Conservation (phyloP, 2,113 vertebrate species). For the Typhlomys cinereus region DNA sequence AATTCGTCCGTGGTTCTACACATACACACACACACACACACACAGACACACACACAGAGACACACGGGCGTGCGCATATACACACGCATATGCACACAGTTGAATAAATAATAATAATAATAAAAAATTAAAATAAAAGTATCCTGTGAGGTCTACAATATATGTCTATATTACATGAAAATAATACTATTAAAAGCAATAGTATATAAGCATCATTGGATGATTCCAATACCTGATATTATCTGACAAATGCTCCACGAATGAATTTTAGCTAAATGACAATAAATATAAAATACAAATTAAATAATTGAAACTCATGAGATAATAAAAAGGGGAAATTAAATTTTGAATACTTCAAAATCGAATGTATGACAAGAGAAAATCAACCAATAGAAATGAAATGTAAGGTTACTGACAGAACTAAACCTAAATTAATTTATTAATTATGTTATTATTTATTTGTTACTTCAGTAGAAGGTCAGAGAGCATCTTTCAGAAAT, state of each 20-base stretch:
- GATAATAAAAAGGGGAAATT: background rate
- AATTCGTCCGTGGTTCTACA: too few relatives aligned
- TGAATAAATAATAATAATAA: too few relatives aligned
- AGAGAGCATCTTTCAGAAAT: too few relatives aligned
- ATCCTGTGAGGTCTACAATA: too few relatives aligned
- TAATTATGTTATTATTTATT: too few relatives aligned
- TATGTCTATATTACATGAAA: background rate
- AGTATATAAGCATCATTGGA: background rate
- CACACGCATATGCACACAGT: too few relatives aligned
- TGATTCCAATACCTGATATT: background rate
- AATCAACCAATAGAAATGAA: background rate
- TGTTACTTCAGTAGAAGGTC: too few relatives aligned
- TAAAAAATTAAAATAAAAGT: too few relatives aligned
- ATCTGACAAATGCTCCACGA: background rate
- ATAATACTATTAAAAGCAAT: background rate
- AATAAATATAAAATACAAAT: background rate
- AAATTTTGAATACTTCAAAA: background rate
- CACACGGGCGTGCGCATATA: too few relatives aligned
- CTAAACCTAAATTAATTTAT: background rate
- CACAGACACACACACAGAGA: too few relatives aligned
- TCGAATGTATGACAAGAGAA: background rate
- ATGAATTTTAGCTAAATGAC: background rate
- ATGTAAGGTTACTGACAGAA: background rate
- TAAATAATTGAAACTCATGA: background rate
- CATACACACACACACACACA: too few relatives aligned